These are phyloP conservation scores for Coregonus sp. DNA, from an alignment of 2,797 vertebrate genomes.

Conservation along the genomic window DNA sequence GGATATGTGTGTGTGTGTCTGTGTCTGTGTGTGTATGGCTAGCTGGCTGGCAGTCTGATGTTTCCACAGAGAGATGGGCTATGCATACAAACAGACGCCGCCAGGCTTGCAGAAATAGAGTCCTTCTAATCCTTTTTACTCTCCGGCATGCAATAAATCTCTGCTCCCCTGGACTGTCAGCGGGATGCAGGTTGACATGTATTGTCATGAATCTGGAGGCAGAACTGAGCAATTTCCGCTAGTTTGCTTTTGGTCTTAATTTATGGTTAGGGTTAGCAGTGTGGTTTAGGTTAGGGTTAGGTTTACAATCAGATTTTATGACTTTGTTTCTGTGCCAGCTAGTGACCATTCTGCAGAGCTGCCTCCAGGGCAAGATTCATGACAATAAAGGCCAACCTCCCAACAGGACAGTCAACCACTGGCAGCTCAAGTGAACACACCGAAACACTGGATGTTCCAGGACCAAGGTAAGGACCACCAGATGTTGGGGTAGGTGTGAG, in stretches of 20 bases:
- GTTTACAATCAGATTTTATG: too few species aligned
- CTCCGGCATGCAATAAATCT: not conserved
- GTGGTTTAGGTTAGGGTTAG: too few species aligned
- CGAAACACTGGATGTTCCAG: not conserved
- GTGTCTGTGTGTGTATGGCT: not conserved
- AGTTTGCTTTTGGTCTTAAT: too few species aligned
- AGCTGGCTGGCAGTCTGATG: constrained; percentile 7
- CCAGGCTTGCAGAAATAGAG: not conserved
- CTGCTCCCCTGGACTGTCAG: not conserved
- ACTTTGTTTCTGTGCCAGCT: too few species aligned
- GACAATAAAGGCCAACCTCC: too few species aligned
- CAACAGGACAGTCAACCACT: not conserved
- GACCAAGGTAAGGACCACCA: not conserved
- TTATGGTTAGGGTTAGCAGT: too few species aligned
- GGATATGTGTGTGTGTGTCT: not conserved
- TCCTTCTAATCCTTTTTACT: not conserved
- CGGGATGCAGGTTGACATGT: too few species aligned
- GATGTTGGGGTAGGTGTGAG: not conserved
- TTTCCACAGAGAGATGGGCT: constrained; percentile 5
- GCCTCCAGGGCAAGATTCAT: too few species aligned
- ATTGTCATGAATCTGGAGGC: too few species aligned
- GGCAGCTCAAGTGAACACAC: constrained; percentile 3
- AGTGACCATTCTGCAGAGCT: too few species aligned
- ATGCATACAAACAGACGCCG: not conserved
- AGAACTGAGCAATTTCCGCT: too few species aligned